phyloP scores from a whole-genome alignment of 2,113 vertebrate genomes.

The Aleadryas rufinucha region DNA sequence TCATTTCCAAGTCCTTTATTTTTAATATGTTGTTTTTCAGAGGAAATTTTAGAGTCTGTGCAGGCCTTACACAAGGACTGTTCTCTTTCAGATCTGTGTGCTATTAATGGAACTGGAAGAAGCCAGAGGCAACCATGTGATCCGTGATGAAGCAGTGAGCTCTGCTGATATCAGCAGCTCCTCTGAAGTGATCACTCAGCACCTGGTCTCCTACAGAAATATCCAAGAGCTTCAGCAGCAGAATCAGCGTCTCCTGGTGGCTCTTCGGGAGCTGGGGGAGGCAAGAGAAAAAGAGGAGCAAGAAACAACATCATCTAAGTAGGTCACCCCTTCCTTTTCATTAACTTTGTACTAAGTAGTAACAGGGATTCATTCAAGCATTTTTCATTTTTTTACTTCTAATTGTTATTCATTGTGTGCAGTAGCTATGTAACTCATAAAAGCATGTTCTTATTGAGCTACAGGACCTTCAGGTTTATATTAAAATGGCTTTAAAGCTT shows the following conservation, averaged over 20 bases:
- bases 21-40: not conserved
- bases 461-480: not conserved
- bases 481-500: not conserved
- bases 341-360: not conserved
- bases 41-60: not conserved
- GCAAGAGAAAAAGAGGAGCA: conserved; percentile 88
- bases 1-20: not conserved
- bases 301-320: conserved; percentile 83
- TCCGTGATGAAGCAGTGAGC: conserved; percentile 85
- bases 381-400: not conserved
- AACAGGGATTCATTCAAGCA: not conserved
- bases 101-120: conserved; percentile 95
- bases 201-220: conserved; percentile 91
- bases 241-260: conserved; percentile 90
- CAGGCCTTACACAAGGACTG: not conserved
- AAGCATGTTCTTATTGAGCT: not conserved
- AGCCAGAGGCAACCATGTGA: conserved; percentile 91
- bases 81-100: conserved; percentile 82
- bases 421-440: not conserved
- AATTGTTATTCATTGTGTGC: not conserved
- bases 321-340: not conserved
- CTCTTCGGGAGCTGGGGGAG: conserved; percentile 90
- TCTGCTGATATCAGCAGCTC: conserved; percentile 92
- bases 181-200: conserved; percentile 93
- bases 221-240: conserved; percentile 96